Evolutionary conservation across 2,888 invertebrate genomes (phyloP), one percentile per base, ranked within the genome.

Genomic region (Ceratothoa steindachneri): DNA sequence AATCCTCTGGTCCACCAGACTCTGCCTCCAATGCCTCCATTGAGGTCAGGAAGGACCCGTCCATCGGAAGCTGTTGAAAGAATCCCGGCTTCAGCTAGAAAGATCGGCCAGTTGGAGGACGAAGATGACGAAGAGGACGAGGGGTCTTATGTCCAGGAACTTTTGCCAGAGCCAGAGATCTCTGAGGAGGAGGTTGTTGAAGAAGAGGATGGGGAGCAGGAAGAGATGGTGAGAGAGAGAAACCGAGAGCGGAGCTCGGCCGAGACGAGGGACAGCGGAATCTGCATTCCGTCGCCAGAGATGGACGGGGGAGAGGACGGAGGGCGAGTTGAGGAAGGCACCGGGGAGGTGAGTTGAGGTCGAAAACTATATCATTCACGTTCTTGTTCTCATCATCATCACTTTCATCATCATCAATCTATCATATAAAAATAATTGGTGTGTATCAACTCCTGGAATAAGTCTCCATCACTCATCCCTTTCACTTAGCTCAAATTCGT

Each of bases 221-320:
- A 53, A 5, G n/a, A 4, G 5, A 9, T 19, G 0, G 71, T 67
- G 1, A 41, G 72, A 2, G 41, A 41, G 15, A 41, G 41, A 15
- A n/a, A n/a, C n/a, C 41, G 41, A 41, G 41, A 41, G 15, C 5
- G 41, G 41, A 41, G 41, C 41, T 77, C 77, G 0, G 73, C 73
- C 28, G 71, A 73, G 5, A 77, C 77, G 2, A n/a, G 74, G 19
- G 77, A 77, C 69, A 77, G 77, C 52, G 77, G 77, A 0, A 77
- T 77, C 22, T 77, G 74, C 69, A 28, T 77, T 67, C 69, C 69
- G 69, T 77, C 77, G 60, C 60, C 60, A 1, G 24, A 60, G 12
- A n/a, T 22, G 1, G 60, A 41, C 5, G 41, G 15, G 15, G 41
- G 41, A 9, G 41, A 41, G 41, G 15, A 5, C 41, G 5, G 41